Conservation (phyloP, 2,797 vertebrate species). For the Anas bahamensis region DNA sequence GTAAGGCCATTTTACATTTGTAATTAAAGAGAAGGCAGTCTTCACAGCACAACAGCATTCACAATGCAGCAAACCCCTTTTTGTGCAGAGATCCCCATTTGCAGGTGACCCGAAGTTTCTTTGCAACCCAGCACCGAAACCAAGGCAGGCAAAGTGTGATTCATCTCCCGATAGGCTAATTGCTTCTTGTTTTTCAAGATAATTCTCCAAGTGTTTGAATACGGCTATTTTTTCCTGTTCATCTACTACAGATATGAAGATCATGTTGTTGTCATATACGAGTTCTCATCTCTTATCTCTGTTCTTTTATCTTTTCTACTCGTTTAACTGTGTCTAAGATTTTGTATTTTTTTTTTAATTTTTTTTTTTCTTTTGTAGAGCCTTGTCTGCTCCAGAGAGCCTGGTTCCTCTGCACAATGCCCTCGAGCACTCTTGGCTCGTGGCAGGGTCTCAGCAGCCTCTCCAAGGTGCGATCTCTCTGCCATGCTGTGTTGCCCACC, state of each 20-base stretch:
- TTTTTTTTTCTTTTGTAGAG: not conserved
- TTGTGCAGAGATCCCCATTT: not conserved
- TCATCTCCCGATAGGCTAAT: conserved; percentile 36
- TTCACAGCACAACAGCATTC: not conserved
- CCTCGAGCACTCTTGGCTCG: fast-evolving
- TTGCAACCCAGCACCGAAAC: not conserved
- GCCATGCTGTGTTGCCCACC: not conserved
- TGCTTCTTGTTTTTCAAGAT: conserved; percentile 50
- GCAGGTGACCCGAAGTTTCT: conserved; percentile 18
- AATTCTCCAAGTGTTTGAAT: not conserved
- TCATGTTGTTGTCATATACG: conserved; percentile 23
- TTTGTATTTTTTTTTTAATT: too few relatives aligned
- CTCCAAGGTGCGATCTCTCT: not conserved
- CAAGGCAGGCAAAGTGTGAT: not conserved
- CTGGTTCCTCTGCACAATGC: not conserved
- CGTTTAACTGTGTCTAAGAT: conserved; percentile 18
- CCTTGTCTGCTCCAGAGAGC: not conserved
- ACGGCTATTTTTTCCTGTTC: conserved; percentile 39
- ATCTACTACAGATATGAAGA: conserved; percentile 6
- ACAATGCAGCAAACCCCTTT: not conserved
- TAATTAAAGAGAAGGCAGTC: not conserved
- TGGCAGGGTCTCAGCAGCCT: not conserved
- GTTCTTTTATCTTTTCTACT: conserved; percentile 59
- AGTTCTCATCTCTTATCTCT: conserved; percentile 51
- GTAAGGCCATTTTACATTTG: not conserved